These are phyloP conservation scores for Melanostigma gelatinosum DNA, from an alignment of 2,113 vertebrate species.

Conservation along the genomic window DNA sequence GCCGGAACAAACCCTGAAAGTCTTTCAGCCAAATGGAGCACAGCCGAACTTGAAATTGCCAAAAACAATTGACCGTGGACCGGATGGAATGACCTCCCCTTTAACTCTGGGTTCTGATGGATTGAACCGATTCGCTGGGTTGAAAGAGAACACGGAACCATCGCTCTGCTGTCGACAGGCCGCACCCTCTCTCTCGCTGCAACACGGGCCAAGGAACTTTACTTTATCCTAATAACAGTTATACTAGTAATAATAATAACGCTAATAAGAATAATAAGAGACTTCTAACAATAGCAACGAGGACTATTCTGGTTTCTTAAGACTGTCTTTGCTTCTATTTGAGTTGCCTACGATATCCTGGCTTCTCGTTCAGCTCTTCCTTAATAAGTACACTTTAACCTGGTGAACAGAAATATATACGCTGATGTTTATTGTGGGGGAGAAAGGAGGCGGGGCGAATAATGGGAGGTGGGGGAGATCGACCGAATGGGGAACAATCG, in stretches of 20 bases:
- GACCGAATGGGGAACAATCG: background rate
- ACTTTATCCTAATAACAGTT: conserved; percentile 72
- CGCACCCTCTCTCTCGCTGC: conserved; percentile 67
- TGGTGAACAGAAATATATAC: conserved; percentile 29
- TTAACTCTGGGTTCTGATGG: conserved; percentile 37
- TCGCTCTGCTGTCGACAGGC: conserved; percentile 36
- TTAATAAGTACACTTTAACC: conserved; percentile 69
- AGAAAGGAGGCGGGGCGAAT: background rate
- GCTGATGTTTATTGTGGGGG: conserved; percentile 35
- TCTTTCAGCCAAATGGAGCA: background rate
- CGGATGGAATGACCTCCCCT: conserved; percentile 27
- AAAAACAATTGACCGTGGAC: background rate
- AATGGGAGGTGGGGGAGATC: background rate
- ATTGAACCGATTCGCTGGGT: conserved; percentile 38
- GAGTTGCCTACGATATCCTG: conserved; percentile 68
- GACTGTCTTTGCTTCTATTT: conserved; percentile 77
- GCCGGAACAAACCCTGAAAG: background rate
- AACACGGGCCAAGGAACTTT: conserved; percentile 77
- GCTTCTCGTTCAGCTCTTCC: conserved; percentile 80
- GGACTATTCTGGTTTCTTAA: conserved; percentile 69
- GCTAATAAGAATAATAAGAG: conserved; percentile 68
- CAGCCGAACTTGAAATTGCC: background rate
- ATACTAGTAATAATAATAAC: conserved; percentile 75
- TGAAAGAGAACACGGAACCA: conserved; percentile 28
- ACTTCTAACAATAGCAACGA: conserved; percentile 61